A percentile compares a stretch with the other conserved stretches of the same genome.
These are phyloP conservation scores for Frieseomelitta varia DNA, from an alignment of 1,140 invertebrate species.

Conservation along the genomic window DNA sequence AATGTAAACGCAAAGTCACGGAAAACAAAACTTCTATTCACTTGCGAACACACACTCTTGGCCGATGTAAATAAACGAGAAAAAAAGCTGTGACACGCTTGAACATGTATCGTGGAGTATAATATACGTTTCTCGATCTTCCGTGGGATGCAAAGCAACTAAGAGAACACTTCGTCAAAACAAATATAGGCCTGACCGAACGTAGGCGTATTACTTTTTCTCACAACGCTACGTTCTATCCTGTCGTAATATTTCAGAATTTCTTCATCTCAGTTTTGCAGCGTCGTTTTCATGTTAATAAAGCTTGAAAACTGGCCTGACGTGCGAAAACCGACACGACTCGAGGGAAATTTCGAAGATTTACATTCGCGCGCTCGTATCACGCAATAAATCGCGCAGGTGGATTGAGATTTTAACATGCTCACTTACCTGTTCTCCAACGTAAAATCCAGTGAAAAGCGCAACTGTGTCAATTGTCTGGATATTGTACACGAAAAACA, in stretches of 20 bases:
- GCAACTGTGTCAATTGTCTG: conserved; percentile 32
- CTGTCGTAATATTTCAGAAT: conserved; percentile 22
- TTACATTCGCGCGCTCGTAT: conserved; percentile 31
- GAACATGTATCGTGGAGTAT: neutral
- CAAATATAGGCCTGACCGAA: conserved; percentile 50
- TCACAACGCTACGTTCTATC: conserved; percentile 32
- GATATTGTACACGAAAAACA: conserved; percentile 66
- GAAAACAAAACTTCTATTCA: neutral
- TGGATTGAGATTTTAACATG: conserved; percentile 7
- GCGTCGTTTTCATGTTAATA: neutral
- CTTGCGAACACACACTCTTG: no score
- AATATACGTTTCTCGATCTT: conserved; percentile 17
- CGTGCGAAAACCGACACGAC: neutral
- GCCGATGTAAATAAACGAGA: neutral
- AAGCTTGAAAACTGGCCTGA: neutral
- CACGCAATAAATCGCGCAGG: conserved; percentile 21
- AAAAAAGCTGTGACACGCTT: neutral
- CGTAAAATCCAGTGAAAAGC: conserved; percentile 23
- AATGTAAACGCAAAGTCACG: neutral
- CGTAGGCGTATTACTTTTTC: conserved; percentile 56
- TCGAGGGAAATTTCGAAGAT: conserved; percentile 42
- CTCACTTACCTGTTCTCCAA: conserved; percentile 49
- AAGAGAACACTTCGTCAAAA: conserved; percentile 52
- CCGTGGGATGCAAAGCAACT: conserved; percentile 44
- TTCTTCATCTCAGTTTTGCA: neutral